Base-by-base conservation (phyloP, 2,797 vertebrate genomes). In the Diceros bicornis region DNA sequence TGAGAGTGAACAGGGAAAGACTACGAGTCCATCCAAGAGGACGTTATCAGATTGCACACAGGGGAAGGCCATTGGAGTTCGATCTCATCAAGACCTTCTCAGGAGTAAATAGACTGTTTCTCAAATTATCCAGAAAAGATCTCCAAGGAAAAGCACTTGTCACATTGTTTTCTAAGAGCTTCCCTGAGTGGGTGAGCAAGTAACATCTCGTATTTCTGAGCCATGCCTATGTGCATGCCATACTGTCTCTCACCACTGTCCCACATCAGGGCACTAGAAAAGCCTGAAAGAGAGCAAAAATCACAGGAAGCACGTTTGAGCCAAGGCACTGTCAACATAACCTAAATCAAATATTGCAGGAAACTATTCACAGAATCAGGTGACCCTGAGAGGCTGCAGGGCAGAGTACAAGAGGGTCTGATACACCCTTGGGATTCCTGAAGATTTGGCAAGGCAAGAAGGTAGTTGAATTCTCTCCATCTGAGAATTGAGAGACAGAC, bases 171-270 rank as follows among this genome's bases (percentile, higher is more conserved):
- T 93, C n/a, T 21, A 21, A 41, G 47, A 50, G n/a, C 12, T 34
- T 17, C 23, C n/a, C 47, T 61, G 29, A 23, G 14, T 27, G 11
- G 20, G 13, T 59, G 37, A 52, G 20, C 25, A 59, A 13, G 25
- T n/a, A 9, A 29, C 9, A 0, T 13, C 8, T 84, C 2, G 0
- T n/a, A 12, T 29, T 37, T 75, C 52, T 83, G 50, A 88, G 13
- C 4, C 27, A 2, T 18, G 17, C 13, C 0, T 25, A 4, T 66
- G 25, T 27, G 4, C 10, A 18, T 1, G 3, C 2, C 37, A 32
- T 0, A 0, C 69, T 27, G 10, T 52, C 41, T 83, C 23, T n/a
- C 6, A n/a, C 0, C 37, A 62, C 4, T 23, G 47, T 37, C 41
- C 13, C 21, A 23, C 7, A n/a, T 41, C 18, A 81, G 5, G 10